These are phyloP conservation scores for Oceanodroma leucorhoa DNA, from an alignment of 2,797 vertebrate species.

Conservation along the genomic window DNA sequence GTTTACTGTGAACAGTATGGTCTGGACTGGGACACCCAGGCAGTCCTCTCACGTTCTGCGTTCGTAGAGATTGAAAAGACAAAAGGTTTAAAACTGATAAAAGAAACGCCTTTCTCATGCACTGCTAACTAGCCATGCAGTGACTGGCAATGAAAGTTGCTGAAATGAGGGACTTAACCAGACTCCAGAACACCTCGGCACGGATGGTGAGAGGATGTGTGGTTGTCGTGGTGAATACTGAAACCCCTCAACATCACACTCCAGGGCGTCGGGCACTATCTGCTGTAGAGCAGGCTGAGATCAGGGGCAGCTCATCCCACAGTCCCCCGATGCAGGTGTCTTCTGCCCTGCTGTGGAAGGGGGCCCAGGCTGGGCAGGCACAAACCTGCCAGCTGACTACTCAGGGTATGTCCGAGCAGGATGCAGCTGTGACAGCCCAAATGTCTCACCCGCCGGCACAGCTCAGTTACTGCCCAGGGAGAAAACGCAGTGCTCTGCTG, in stretches of 20 bases:
- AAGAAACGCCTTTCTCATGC: background rate
- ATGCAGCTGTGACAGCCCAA: background rate
- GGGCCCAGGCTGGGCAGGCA: background rate
- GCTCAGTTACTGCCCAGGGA: background rate
- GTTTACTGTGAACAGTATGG: background rate
- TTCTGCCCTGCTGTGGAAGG: accelerated
- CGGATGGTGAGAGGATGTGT: background rate
- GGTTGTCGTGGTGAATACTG: background rate
- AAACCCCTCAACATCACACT: background rate
- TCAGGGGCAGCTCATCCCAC: background rate
- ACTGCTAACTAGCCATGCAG: background rate
- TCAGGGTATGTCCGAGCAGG: background rate
- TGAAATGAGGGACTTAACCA: background rate
- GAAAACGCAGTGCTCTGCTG: accelerated
- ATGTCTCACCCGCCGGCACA: background rate
- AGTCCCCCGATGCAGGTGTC: accelerated
- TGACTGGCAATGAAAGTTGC: background rate
- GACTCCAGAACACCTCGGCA: background rate
- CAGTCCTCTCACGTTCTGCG: background rate
- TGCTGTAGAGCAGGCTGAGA: background rate
- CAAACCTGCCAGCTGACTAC: background rate
- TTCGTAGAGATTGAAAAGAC: background rate
- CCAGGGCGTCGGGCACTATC: background rate
- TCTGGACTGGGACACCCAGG: background rate
- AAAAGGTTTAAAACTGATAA: background rate